These are phyloP conservation scores for Cataglyphis altisquamis DNA, from an alignment of 2,888 invertebrate species.

Conservation along the genomic window DNA sequence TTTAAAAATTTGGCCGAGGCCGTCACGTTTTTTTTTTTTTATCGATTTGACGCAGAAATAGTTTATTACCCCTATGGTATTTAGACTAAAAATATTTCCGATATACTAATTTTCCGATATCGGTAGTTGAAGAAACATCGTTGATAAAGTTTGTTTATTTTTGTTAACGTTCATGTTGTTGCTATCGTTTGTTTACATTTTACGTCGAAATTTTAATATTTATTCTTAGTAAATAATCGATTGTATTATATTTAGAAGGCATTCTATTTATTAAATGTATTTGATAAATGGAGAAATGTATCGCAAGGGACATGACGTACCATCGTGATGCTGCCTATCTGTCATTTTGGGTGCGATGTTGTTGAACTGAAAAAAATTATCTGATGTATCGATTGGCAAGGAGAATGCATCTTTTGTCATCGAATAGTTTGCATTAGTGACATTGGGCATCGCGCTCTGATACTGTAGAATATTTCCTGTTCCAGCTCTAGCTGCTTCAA, in stretches of 20 bases:
- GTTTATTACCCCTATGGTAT: slow-evolving; percentile 41
- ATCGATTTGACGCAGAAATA: slow-evolving; percentile 23
- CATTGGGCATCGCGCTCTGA: slow-evolving; percentile 52
- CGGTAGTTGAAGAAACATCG: slow-evolving; percentile 43
- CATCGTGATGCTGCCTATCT: background rate
- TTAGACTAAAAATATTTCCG: slow-evolving; percentile 40
- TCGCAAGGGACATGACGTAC: slow-evolving; percentile 6
- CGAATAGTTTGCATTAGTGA: slow-evolving; percentile 47
- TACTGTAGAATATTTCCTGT: slow-evolving; percentile 50
- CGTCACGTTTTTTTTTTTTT: slow-evolving; percentile 35
- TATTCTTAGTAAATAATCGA: background rate
- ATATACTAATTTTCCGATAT: slow-evolving; percentile 43
- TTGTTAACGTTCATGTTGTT: too few relatives aligned
- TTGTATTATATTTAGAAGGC: background rate
- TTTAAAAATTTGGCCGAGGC: slow-evolving; percentile 35
- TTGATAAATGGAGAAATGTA: background rate
- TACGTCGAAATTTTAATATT: slow-evolving; percentile 17
- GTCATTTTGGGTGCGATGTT: background rate
- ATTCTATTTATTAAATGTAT: background rate
- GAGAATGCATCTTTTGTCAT: slow-evolving; percentile 16
- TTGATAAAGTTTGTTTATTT: background rate
- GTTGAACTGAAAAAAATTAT: slow-evolving; percentile 22
- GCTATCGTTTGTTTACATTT: background rate
- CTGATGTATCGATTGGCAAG: background rate
- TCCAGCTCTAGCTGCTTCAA: slow-evolving; percentile 22